These are phyloP conservation scores for Helicoverpa armigera DNA, from an alignment of 1,140 invertebrate species.

Conservation along the genomic window DNA sequence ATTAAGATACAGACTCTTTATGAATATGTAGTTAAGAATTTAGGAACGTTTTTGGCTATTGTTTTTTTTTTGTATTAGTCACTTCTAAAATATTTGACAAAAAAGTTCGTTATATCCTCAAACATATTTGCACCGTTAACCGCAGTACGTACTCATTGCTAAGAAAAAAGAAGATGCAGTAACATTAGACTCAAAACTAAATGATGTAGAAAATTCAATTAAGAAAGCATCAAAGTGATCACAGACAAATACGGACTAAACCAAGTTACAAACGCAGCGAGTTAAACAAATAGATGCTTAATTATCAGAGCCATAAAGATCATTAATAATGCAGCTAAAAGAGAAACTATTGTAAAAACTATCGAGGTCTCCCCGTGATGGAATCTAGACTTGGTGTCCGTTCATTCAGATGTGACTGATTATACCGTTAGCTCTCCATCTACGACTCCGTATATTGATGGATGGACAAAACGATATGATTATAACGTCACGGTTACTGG, in stretches of 20 bases:
- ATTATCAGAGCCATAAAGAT: slow-evolving; percentile 47
- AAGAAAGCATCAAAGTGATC: slow-evolving; percentile 43
- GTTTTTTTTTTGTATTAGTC: neutral
- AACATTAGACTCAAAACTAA: slow-evolving; percentile 38
- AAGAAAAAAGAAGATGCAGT: slow-evolving; percentile 3
- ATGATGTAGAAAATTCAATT: slow-evolving; percentile 52
- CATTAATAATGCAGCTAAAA: slow-evolving; percentile 55
- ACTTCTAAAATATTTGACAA: neutral
- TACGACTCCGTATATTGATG: slow-evolving; percentile 44
- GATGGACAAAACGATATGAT: slow-evolving; percentile 36
- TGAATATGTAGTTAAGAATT: slow-evolving; percentile 21
- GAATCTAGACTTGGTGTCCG: slow-evolving; percentile 58
- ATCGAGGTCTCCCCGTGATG: slow-evolving; percentile 57
- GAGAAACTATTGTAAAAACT: slow-evolving; percentile 64
- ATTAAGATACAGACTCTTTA: slow-evolving; percentile 33
- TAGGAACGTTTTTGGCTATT: slow-evolving; percentile 1
- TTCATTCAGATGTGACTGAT: slow-evolving; percentile 60
- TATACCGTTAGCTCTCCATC: slow-evolving; percentile 56
- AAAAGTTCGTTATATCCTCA: neutral
- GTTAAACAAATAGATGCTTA: slow-evolving; percentile 36
- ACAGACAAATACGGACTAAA: slow-evolving; percentile 40
- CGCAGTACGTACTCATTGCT: neutral
- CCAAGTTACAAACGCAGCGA: neutral
- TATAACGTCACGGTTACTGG: slow-evolving; percentile 41
- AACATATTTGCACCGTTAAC: neutral